These are phyloP conservation scores for Tetrapedia diversipes DNA, from an alignment of 2,888 invertebrate genomes.

Conservation along the genomic window DNA sequence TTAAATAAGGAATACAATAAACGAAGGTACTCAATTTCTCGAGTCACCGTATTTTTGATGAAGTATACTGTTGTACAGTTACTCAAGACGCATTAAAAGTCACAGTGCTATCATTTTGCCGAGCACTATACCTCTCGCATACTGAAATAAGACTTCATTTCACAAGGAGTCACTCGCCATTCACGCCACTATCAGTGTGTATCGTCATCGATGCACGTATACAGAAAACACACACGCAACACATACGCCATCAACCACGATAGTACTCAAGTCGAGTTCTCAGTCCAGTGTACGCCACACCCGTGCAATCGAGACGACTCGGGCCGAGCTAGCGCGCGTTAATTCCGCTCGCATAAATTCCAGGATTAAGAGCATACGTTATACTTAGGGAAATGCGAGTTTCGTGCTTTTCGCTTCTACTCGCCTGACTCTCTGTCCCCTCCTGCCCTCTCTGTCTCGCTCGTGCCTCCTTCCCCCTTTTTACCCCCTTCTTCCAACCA, in stretches of 20 bases:
- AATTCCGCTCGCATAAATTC: constrained; percentile 80
- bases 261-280: constrained; percentile 32
- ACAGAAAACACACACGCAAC: background rate
- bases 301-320: constrained; percentile 55
- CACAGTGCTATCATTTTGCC: no score
- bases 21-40: no score
- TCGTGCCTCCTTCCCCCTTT: constrained; percentile 8
- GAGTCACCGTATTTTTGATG: no score
- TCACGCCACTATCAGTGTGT: background rate
- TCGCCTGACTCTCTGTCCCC: constrained; percentile 41
- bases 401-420: constrained; percentile 70
- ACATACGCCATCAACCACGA: background rate
- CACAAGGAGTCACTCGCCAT: background rate
- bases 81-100: no score
- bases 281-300: constrained; percentile 33
- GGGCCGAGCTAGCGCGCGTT: constrained; percentile 72
- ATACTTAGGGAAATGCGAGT: constrained; percentile 79
- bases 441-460: constrained; percentile 8
- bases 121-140: no score
- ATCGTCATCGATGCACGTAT: background rate
- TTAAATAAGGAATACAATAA: no score
- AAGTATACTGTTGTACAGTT: no score
- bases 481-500: constrained; percentile 22
- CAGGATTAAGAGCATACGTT: constrained; percentile 80
- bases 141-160: no score